A percentile compares a stretch with the other conserved stretches of the same genome.
These are phyloP conservation scores for Drosophila niveifrons DNA, from an alignment of 2,888 invertebrate species.

Conservation along the genomic window DNA sequence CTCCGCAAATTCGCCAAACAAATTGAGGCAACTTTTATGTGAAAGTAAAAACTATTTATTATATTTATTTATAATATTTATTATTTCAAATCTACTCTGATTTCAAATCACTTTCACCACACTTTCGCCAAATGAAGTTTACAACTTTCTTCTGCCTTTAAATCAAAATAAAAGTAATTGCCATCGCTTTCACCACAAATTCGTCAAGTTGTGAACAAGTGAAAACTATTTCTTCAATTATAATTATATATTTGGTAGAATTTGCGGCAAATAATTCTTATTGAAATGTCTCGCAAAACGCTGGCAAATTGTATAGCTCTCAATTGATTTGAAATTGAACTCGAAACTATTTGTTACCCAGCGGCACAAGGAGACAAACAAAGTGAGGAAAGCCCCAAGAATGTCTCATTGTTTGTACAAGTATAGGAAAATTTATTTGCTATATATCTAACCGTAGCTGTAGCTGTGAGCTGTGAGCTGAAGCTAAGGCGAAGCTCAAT, in stretches of 20 bases:
- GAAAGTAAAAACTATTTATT: too few species aligned
- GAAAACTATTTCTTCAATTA: background rate
- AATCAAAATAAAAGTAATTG: background rate
- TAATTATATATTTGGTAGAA: background rate
- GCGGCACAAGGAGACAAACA: background rate
- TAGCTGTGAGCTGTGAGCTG: background rate
- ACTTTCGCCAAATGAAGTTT: too few species aligned
- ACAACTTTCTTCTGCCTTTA: background rate
- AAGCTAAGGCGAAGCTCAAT: constrained; percentile 5
- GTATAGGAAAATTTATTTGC: constrained; percentile 53
- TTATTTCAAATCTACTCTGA: too few species aligned
- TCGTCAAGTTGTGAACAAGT: constrained; percentile 2
- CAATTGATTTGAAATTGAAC: constrained; percentile 15
- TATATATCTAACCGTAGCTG: constrained; percentile 10
- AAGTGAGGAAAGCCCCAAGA: constrained; percentile 13
- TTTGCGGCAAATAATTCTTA: background rate
- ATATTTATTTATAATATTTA: too few species aligned
- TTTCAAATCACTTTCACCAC: too few species aligned
- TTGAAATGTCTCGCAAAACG: background rate
- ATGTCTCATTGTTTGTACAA: constrained; percentile 41
- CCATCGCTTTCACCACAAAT: constrained; percentile 15
- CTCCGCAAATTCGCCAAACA: too few species aligned
- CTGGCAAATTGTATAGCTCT: constrained; percentile 2
- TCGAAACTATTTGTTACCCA: constrained; percentile 2
- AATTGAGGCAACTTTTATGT: too few species aligned